Conservation (phyloP, 2,113 vertebrate genomes). For the Emydura subglobosa region DNA sequence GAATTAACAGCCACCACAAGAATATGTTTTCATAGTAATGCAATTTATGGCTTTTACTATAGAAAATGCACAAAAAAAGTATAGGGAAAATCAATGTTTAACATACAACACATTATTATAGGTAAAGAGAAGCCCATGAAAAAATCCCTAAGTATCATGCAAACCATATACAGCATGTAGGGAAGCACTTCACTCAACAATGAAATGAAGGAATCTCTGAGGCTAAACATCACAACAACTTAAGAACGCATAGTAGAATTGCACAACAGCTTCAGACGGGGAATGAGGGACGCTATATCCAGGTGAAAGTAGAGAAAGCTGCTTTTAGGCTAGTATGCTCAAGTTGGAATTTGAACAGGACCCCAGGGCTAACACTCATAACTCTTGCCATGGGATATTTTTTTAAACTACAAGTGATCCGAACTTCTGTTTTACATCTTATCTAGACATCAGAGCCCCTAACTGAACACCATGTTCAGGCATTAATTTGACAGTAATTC, state of each 20-base stretch:
- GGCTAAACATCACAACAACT: background rate
- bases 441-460: background rate
- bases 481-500: background rate
- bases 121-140: background rate
- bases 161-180: background rate
- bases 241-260: background rate
- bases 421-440: background rate
- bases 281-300: background rate
- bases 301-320: background rate
- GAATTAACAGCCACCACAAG: slow-evolving; percentile 29
- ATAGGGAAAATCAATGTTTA: background rate
- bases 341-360: background rate
- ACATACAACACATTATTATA: background rate
- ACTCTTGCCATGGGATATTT: background rate
- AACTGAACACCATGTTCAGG: background rate
- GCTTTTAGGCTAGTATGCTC: background rate
- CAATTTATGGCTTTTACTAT: slow-evolving; percentile 8
- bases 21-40: slow-evolving; percentile 38
- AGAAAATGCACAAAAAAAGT: background rate
- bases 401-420: background rate
- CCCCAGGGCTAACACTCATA: background rate
- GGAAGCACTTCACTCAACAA: background rate
- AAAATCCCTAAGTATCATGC: background rate
- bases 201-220: background rate
- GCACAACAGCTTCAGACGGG: background rate